Conservation (phyloP, 2,888 invertebrate species). For the Eucriotettix oculatus region DNA sequence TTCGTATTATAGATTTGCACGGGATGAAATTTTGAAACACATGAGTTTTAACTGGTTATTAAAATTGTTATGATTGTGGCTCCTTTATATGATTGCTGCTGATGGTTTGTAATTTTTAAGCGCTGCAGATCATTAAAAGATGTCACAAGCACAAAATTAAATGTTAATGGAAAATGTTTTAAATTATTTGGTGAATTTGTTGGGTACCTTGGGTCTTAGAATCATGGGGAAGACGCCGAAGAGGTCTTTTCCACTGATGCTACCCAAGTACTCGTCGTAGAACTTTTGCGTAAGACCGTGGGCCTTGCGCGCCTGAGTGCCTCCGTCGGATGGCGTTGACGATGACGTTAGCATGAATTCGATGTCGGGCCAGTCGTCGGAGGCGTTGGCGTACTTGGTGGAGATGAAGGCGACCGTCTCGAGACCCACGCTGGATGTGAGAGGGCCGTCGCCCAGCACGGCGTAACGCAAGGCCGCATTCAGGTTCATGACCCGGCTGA, state of each 20-base stretch:
- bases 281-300: slow-evolving; percentile 70
- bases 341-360: slow-evolving; percentile 79
- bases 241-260: slow-evolving; percentile 56
- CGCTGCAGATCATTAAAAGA: too few relatives aligned
- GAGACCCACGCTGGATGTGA: slow-evolving; percentile 72
- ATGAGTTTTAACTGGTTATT: too few relatives aligned
- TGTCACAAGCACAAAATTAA: too few relatives aligned
- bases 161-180: too few relatives aligned
- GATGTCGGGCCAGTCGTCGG: slow-evolving; percentile 83
- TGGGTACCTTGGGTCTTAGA: slow-evolving; percentile 61
- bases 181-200: too few relatives aligned
- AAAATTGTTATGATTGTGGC: too few relatives aligned
- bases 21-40: too few relatives aligned
- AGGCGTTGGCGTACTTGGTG: slow-evolving; percentile 72
- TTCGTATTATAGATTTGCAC: too few relatives aligned
- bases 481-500: slow-evolving; percentile 53
- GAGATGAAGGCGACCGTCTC: slow-evolving; percentile 79
- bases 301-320: slow-evolving; percentile 44
- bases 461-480: slow-evolving; percentile 73
- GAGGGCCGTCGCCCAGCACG: slow-evolving; percentile 67
- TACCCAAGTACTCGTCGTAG: slow-evolving; percentile 55
- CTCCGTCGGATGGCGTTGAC: slow-evolving; percentile 71
- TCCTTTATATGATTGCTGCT: too few relatives aligned
- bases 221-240: slow-evolving; percentile 79
- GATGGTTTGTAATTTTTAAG: too few relatives aligned